Evolutionary conservation across 2,113 vertebrate species (phyloP), one percentile per base, ranked within the genome.

Genomic region (Galbula dea): DNA sequence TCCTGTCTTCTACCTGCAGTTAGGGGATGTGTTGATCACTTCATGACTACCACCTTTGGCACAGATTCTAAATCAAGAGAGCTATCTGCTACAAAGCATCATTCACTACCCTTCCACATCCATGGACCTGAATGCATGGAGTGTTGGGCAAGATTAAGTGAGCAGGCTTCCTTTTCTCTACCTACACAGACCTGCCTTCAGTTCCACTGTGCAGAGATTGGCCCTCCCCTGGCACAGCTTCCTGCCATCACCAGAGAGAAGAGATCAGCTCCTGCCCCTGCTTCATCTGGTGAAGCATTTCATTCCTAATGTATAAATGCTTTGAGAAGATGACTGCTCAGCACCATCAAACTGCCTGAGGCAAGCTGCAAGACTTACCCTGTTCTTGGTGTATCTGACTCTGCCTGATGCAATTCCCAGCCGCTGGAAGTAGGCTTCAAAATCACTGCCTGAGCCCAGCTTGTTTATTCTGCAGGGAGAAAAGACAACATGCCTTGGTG

Each of bases 401-500:
- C 99, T 98, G 39, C 98, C 99, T 23, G 99, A 98, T 46, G 98
- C 97, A 88, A 99, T 99, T 86, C 99, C 99, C 94, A 99, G 97
- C 61, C 99, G 97, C 96, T 99, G 99, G 78, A 99, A 99, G 90
- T 98, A 99, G 51, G 98, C 99, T 95, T 99, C 99, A 91, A 99
- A 99, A 96, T 99, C 99, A 94, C 99, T 99, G 91, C 99, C 99
- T 75, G 99, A 99, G 71, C 99, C 99, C 12, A 99, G 97, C 87
- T 99, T 99, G 96, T 97, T 99, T 97, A 99, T 99, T 97, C 99
- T 99, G 87, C 48, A 34, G 21, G 45, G 21, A 91, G 43, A 77
- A 93, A 88, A 76, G 23, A 75, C 36, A 87, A 30, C 37, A 46
- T 22, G n/a, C n/a, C 62, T 41, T 49, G 45, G 27, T 49, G 14